These are phyloP conservation scores for Anolis carolinensis DNA, from an alignment of 2,113 vertebrate species.

Conservation along the genomic window DNA sequence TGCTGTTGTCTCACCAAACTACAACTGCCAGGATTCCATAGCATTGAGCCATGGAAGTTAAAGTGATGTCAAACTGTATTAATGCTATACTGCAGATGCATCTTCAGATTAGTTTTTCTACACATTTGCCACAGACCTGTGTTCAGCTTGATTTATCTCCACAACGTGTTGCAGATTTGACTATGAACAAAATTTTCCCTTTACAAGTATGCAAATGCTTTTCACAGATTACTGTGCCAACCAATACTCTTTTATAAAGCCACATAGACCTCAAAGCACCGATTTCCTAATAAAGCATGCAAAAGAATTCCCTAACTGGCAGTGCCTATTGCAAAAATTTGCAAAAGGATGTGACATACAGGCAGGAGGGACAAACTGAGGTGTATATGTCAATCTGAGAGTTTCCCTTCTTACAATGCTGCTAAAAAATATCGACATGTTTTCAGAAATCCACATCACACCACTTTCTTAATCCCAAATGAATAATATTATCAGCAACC, in stretches of 20 bases:
- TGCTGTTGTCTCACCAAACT: no score
- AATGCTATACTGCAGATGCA: no score
- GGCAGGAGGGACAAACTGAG: not conserved
- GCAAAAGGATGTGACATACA: not conserved
- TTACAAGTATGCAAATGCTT: not conserved
- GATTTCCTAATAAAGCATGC: not conserved
- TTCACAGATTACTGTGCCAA: not conserved
- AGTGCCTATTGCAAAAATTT: not conserved
- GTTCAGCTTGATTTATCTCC: not conserved
- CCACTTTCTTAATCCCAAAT: conserved; percentile 3
- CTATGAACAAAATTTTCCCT: not conserved
- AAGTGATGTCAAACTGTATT: no score
- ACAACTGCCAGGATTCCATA: no score
- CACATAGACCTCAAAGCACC: not conserved
- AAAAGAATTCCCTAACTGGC: not conserved
- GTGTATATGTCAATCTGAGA: not conserved
- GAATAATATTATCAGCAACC: not conserved
- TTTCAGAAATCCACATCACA: not conserved
- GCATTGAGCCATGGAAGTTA: no score
- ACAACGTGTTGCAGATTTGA: not conserved
- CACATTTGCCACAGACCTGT: not conserved
- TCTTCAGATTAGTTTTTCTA: not conserved
- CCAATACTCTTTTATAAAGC: not conserved
- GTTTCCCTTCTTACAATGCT: not conserved
- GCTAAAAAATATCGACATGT: not conserved